Conservation (phyloP, 2,113 vertebrate species). For the Zootoca vivipara region DNA sequence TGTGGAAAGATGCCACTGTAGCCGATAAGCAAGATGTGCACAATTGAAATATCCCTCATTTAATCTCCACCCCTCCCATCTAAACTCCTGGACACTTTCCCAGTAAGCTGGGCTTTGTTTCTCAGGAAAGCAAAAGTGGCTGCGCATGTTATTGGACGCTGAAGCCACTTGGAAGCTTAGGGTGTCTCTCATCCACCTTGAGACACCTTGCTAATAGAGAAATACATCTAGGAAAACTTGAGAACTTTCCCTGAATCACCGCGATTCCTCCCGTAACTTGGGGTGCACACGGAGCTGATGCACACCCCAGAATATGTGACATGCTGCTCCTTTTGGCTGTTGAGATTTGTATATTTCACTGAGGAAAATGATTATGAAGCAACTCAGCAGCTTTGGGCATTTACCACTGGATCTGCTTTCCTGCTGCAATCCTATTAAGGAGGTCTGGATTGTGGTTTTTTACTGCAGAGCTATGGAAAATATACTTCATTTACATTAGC, state of each 20-base stretch:
- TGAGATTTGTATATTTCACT: neutral
- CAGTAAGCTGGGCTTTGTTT: too few species aligned
- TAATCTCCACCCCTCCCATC: too few species aligned
- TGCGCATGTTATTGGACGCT: too few species aligned
- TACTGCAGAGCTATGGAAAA: neutral
- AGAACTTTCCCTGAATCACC: neutral
- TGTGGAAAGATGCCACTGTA: too few species aligned
- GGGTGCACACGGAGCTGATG: neutral
- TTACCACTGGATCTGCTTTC: neutral
- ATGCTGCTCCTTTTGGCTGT: neutral
- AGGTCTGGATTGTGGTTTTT: slow-evolving; percentile 20
- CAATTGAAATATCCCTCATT: too few species aligned
- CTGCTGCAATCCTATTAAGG: neutral
- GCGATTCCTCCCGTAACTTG: neutral
- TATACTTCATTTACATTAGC: slow-evolving; percentile 11
- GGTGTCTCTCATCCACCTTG: neutral
- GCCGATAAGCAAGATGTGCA: too few species aligned
- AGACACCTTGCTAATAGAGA: neutral
- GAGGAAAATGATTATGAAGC: neutral
- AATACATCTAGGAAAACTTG: neutral
- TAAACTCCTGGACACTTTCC: too few species aligned
- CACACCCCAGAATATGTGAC: neutral
- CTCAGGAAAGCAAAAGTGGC: too few species aligned
- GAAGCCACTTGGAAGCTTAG: neutral
- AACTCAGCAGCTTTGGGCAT: neutral